Evolutionary conservation across 1,140 invertebrate genomes (phyloP).

Genomic region (Vollenhovia emeryi): DNA sequence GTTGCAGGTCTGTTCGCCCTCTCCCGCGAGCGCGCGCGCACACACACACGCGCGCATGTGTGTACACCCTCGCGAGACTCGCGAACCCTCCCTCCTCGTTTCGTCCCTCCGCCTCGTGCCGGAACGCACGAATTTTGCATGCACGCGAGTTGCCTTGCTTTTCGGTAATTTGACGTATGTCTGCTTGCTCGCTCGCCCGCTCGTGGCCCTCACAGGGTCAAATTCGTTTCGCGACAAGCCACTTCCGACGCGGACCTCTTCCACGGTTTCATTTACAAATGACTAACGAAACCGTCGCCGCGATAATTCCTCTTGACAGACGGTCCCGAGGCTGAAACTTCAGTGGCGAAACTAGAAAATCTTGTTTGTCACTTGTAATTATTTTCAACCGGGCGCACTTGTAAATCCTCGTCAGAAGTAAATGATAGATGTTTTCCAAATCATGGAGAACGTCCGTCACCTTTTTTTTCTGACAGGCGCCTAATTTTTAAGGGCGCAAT

Average conservation of each 20-base stretch:
- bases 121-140: constrained; percentile 40
- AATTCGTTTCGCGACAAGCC: constrained; percentile 39
- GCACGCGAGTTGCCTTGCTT: constrained; percentile 41
- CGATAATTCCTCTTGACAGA: neutral
- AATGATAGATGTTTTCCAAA: too few species aligned
- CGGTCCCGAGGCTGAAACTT: neutral
- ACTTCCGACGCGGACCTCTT: neutral
- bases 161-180: constrained; percentile 62
- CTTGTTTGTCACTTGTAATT: neutral
- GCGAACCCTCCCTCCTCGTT: neutral
- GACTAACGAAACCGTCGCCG: neutral
- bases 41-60: neutral
- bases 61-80: neutral
- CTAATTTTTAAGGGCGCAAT: neutral
- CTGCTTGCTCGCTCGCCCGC: neutral
- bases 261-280: constrained; percentile 1
- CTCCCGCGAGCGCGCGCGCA: neutral
- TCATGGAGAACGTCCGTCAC: neutral
- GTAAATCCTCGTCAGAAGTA: too few species aligned
- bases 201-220: neutral
- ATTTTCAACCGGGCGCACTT: neutral
- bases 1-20: constrained; percentile 13
- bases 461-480: neutral
- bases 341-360: neutral
- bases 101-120: neutral